Base-by-base conservation (phyloP, 2,797 vertebrate species). In the Syngnathus rostellatus region DNA sequence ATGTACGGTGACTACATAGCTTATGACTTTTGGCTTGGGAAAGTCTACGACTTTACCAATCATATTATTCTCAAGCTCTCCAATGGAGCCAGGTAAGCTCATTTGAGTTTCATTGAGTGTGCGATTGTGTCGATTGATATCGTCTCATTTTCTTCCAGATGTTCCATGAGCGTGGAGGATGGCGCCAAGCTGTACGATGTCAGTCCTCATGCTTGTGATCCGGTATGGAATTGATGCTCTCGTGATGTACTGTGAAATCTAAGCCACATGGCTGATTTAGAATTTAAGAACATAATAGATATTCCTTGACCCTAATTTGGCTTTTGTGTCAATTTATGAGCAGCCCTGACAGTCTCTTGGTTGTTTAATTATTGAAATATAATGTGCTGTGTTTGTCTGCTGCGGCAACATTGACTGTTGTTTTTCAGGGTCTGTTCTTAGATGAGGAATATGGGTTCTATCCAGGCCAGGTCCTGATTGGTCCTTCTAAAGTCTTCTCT, bases 1-100 rank as follows among this genome's bases (percentile, higher is more conserved):
- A 97, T 98, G 95, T 98, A 98, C 8, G 95, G 95, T 7, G 97
- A 99, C 88, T 98, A 98, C 82, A 96, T 99, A 19, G 95, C 95
- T 68, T 98, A 96, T 8, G 95, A 99, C 86, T 98, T 95, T 91
- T 99, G 97, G 97, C 86, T 99, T 72, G 97, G 97, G 62, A 98
- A 98, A 79, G 95, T 98, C 64, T 97, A 97, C 6, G 95, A 99
- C 86, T 86, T 99, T 84, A 97, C 96, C 85, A 98, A 97, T 86
- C 96, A 97, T 83, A 94, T 99, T 72, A 93, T 98, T 86, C 90
- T 99, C 77, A 97, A 98, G 82, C 91, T 99, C 57, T 98, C 97
- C 79, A 98, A 99, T 4, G 97, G 97, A 72, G 94, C 97, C 90
- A 96, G 96, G 96, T 99, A 91, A 53, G 1, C 41, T 23, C 48